Evolutionary conservation across 2,797 vertebrate genomes (phyloP).

Genomic region (Prunella strophiata): DNA sequence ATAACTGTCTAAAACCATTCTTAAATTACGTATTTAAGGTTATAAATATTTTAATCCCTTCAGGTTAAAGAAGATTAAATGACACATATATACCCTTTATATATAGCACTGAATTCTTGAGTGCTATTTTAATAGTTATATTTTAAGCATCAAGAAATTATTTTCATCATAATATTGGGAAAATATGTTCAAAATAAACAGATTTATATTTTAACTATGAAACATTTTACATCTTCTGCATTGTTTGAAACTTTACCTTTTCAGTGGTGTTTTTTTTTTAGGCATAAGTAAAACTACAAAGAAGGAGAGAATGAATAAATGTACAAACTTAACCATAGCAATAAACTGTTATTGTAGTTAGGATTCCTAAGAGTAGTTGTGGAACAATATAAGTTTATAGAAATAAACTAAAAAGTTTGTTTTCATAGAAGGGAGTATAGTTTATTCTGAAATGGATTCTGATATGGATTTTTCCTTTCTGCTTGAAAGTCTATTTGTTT

Average conservation of each 20-base stretch:
- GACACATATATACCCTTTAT: background rate
- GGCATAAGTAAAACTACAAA: background rate
- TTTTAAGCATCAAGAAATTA: background rate
- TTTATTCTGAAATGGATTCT: background rate
- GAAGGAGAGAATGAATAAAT: background rate
- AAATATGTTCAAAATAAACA: background rate
- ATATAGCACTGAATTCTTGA: background rate
- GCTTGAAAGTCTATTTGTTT: background rate
- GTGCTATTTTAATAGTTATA: background rate
- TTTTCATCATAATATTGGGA: background rate
- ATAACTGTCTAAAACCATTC: background rate
- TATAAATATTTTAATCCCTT: background rate
- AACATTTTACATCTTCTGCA: background rate
- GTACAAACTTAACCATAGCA: background rate
- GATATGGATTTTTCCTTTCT: background rate
- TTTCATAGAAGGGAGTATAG: background rate
- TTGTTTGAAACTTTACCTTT: background rate
- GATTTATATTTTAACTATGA: background rate
- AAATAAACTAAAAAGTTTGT: background rate
- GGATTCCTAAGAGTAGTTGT: background rate
- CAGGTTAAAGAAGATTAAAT: background rate
- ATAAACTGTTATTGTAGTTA: background rate
- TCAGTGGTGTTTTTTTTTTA: background rate
- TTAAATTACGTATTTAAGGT: background rate
- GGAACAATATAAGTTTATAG: background rate